These are phyloP conservation scores for Drosophila sp. DNA, from an alignment of 1,140 invertebrate species.

Conservation along the genomic window DNA sequence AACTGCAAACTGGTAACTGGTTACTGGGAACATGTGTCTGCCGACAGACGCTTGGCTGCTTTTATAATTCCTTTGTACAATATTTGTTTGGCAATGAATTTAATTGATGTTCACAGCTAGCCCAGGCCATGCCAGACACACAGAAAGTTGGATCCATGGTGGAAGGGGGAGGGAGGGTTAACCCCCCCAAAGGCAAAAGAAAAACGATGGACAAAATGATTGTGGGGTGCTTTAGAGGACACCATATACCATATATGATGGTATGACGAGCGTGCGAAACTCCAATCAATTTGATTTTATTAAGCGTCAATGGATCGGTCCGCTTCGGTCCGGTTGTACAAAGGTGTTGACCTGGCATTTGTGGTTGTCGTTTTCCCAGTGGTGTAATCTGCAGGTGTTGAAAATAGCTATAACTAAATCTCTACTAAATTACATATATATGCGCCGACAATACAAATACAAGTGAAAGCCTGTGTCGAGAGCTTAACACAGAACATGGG, in stretches of 20 bases:
- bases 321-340: slow-evolving; percentile 15
- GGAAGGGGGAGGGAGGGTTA: background rate
- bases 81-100: slow-evolving; percentile 71
- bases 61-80: slow-evolving; percentile 72
- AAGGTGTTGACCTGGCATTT: slow-evolving; percentile 57
- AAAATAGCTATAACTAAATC: slow-evolving; percentile 14
- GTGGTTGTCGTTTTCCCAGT: slow-evolving; percentile 39
- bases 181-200: slow-evolving; percentile 12
- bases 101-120: slow-evolving; percentile 62
- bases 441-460: background rate
- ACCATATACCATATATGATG: background rate
- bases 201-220: background rate
- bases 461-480: too few species aligned
- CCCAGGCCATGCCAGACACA: slow-evolving; percentile 10
- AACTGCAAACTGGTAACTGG: slow-evolving; percentile 4
- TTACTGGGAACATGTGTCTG: slow-evolving; percentile 46
- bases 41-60: slow-evolving; percentile 49
- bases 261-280: slow-evolving; percentile 45
- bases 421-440: slow-evolving; percentile 11
- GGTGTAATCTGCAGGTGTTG: slow-evolving; percentile 9
- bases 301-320: slow-evolving; percentile 36
- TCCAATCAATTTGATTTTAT: slow-evolving; percentile 62
- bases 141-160: background rate
- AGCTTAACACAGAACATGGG: too few species aligned
- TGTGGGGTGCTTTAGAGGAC: background rate